Evolutionary conservation across 2,888 invertebrate genomes (phyloP).

Genomic region (Nephrotoma appendiculata): DNA sequence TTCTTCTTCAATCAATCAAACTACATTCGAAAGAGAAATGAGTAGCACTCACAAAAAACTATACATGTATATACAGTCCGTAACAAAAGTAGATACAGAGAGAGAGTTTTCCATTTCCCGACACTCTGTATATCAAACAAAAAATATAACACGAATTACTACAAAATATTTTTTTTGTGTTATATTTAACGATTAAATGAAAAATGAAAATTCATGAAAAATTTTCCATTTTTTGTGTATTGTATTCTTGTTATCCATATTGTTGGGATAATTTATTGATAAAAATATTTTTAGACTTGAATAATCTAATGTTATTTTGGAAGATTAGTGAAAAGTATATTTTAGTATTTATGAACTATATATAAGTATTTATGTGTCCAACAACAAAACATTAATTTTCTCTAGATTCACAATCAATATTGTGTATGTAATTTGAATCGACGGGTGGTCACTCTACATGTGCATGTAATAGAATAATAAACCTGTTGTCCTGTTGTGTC

Average conservation of each 20-base stretch:
- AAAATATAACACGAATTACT: background rate
- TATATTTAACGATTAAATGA: background rate
- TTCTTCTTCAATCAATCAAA: background rate
- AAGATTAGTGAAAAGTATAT: background rate
- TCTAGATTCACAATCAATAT: background rate
- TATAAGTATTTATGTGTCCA: background rate
- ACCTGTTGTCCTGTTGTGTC: background rate
- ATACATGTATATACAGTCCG: background rate
- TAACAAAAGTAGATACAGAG: background rate
- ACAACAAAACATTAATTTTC: background rate
- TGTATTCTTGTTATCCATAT: background rate
- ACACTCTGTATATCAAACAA: background rate
- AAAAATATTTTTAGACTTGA: background rate
- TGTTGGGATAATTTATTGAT: background rate
- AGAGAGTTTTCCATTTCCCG: background rate
- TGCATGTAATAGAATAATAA: background rate
- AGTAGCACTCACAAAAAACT: background rate
- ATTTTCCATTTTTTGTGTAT: background rate
- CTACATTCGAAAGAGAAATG: background rate
- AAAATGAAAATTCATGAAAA: background rate
- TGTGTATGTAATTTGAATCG: background rate
- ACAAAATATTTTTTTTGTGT: background rate
- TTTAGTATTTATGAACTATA: background rate
- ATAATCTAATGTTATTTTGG: background rate
- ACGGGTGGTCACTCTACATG: background rate